Percentiles rank a stretch among this genome's conserved stretches.
These are phyloP conservation scores for Sarotherodon lohbergeri DNA, from an alignment of 2,113 vertebrate genomes.

Conservation along the genomic window DNA sequence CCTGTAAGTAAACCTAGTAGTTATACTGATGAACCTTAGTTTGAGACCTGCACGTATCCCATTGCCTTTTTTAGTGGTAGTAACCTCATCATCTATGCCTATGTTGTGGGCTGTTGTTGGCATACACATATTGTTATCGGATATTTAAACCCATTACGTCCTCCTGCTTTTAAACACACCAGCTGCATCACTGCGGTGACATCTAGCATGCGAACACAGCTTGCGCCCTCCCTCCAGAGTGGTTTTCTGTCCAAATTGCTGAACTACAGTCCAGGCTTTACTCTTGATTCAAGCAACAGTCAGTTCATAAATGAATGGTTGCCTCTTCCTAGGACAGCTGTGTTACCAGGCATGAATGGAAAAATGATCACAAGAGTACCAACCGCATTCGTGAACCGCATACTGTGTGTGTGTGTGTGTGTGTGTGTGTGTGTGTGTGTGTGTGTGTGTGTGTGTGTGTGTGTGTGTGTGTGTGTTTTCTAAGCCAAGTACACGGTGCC, in stretches of 20 bases:
- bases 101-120: neutral
- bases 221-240: neutral
- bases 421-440: too few relatives aligned
- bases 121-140: neutral
- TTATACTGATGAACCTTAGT: neutral
- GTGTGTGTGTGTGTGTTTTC: neutral
- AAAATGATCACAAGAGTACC: slow-evolving; percentile 27
- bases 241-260: slow-evolving; percentile 10
- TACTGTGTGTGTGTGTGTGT: too few relatives aligned
- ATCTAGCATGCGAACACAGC: neutral
- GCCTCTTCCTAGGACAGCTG: slow-evolving; percentile 42
- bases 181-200: neutral
- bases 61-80: neutral
- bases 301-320: slow-evolving; percentile 46
- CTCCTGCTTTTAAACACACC: neutral
- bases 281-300: slow-evolving; percentile 28
- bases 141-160: neutral
- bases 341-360: slow-evolving; percentile 20
- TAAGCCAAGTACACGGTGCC: neutral
- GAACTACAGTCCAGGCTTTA: neutral
- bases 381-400: slow-evolving; percentile 16
- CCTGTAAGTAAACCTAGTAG: neutral
- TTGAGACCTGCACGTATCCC: slow-evolving; percentile 12
- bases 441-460: neutral
- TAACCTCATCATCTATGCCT: neutral